Conservation (phyloP, 2,888 invertebrate genomes). For the Troilus luridus region DNA sequence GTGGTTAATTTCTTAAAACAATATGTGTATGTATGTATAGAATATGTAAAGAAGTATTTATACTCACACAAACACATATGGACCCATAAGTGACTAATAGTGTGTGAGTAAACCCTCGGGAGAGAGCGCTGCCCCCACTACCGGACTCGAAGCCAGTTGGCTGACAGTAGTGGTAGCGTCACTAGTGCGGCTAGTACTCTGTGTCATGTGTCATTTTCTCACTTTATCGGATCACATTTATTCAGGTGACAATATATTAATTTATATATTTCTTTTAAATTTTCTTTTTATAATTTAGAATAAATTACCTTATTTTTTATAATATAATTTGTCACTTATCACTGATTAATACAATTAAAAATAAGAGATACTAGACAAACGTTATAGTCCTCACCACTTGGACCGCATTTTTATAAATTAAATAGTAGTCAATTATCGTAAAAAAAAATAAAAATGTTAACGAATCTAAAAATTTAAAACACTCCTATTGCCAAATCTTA, state of each 20-base stretch:
- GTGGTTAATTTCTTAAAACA: too few relatives aligned
- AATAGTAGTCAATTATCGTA: neutral
- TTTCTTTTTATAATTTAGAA: neutral
- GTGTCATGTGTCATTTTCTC: slow-evolving; percentile 43
- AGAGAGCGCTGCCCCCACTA: slow-evolving; percentile 38
- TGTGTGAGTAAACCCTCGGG: slow-evolving; percentile 10
- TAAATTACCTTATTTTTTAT: neutral
- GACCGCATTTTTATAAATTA: neutral
- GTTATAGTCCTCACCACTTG: neutral
- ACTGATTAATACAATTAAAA: neutral
- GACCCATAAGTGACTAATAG: neutral
- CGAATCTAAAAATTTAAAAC: neutral
- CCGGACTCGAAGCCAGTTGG: neutral
- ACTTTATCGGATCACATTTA: slow-evolving; percentile 20
- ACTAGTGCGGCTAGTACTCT: slow-evolving; percentile 17
- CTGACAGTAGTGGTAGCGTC: slow-evolving; percentile 40
- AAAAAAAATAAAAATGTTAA: too few relatives aligned
- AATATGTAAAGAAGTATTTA: too few relatives aligned
- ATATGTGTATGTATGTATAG: neutral
- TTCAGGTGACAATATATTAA: neutral
- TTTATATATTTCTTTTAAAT: neutral
- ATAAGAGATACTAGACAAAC: neutral
- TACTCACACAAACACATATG: neutral
- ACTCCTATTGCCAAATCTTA: neutral
- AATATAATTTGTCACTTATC: neutral